Conservation (phyloP, 53 echinoderm and acorn worm species). For the Actinopyga echinites region DNA sequence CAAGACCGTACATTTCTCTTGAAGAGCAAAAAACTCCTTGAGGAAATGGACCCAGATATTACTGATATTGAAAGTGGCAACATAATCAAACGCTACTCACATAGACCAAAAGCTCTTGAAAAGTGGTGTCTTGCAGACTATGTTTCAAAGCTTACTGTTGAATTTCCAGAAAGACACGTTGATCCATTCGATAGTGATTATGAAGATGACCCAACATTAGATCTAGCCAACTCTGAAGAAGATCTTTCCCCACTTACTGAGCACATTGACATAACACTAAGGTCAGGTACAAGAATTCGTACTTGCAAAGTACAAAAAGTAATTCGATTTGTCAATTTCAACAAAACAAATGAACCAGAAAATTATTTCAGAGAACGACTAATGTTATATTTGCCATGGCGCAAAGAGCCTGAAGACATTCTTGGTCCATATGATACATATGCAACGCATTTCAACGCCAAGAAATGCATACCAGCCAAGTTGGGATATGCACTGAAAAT, state of each 20-base stretch:
- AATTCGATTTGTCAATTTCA: slow-evolving; percentile 53
- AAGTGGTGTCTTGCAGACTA: slow-evolving; percentile 47
- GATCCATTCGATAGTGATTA: slow-evolving; percentile 39
- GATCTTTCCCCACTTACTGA: background rate
- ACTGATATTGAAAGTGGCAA: slow-evolving; percentile 37
- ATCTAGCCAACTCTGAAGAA: background rate
- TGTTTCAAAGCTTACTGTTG: slow-evolving; percentile 26
- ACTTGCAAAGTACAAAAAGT: slow-evolving; percentile 38
- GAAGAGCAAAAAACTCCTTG: slow-evolving; percentile 1
- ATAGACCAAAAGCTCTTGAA: slow-evolving; percentile 16
- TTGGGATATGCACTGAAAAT: too few relatives aligned
- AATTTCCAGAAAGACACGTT: slow-evolving; percentile 27
- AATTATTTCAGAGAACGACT: slow-evolving; percentile 32
- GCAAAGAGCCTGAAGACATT: background rate
- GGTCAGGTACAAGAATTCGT: slow-evolving; percentile 1
- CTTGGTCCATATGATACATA: background rate
- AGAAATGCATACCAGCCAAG: too few relatives aligned
- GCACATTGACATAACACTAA: background rate
- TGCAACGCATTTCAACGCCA: background rate
- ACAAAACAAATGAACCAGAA: background rate
- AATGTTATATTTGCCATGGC: slow-evolving; percentile 29
- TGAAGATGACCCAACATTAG: slow-evolving; percentile 40
- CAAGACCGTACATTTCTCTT: slow-evolving; percentile 37
- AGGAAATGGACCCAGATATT: slow-evolving; percentile 26
- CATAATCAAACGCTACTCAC: slow-evolving; percentile 2